Conservation (phyloP, 1,140 invertebrate species). For the Bathynomus jamesi region DNA sequence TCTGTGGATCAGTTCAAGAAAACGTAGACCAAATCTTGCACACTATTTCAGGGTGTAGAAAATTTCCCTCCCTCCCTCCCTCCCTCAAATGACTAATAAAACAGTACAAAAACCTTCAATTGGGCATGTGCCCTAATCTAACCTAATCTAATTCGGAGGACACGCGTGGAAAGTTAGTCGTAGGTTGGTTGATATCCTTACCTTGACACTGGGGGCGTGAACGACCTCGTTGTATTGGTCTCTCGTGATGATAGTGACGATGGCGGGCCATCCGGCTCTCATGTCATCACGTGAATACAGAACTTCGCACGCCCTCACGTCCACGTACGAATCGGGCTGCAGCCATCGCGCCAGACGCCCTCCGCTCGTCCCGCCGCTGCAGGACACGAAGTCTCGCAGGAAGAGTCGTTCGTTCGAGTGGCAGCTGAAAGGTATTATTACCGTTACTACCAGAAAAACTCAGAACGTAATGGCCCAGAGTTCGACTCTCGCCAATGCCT, state of each 20-base stretch:
- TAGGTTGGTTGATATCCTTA: no score
- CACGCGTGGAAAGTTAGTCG: no score
- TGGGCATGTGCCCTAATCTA: no score
- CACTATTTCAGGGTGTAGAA: no score
- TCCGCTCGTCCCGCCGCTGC: constrained; percentile 75
- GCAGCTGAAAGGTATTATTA: constrained; percentile 38
- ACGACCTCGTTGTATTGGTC: constrained; percentile 90
- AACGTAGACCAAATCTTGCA: no score
- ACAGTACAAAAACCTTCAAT: no score
- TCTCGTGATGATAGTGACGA: constrained; percentile 71
- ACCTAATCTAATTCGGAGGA: no score
- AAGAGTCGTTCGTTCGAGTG: constrained; percentile 89
- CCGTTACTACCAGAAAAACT: background rate
- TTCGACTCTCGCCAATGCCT: no score
- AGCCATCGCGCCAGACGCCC: constrained; percentile 88
- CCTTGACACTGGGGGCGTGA: constrained; percentile 73
- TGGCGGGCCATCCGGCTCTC: constrained; percentile 69
- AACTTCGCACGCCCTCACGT: constrained; percentile 76
- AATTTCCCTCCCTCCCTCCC: no score
- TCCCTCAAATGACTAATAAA: no score
- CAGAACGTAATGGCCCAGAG: no score
- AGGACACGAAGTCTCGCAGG: constrained; percentile 83
- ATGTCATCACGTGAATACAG: constrained; percentile 63
- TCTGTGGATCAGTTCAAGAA: no score
- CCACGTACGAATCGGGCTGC: constrained; percentile 83